Conservation (phyloP, 2,888 invertebrate species). For the Hirtodrosophila alboralis region DNA sequence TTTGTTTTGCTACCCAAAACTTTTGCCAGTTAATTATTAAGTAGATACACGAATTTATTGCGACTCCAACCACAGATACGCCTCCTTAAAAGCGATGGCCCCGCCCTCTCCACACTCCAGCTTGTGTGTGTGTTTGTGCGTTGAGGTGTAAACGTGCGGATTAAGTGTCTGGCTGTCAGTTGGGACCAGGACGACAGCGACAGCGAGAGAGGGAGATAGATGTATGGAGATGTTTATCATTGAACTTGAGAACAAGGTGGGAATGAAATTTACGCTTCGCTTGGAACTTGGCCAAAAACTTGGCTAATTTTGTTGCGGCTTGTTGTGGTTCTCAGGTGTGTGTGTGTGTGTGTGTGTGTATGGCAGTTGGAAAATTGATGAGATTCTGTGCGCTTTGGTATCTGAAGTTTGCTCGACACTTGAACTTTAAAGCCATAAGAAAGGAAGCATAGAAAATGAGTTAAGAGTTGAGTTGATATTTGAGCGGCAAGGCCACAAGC, state of each 20-base stretch:
- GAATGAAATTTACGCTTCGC: conserved; percentile 63
- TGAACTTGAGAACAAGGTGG: conserved; percentile 27
- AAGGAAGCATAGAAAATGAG: conserved; percentile 13
- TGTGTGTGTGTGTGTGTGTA: no score
- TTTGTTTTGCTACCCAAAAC: conserved; percentile 45
- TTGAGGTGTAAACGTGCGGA: conserved; percentile 80
- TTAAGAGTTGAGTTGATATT: conserved; percentile 15
- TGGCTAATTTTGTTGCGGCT: conserved; percentile 65
- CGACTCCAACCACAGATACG: conserved; percentile 36
- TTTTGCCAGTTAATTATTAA: conserved; percentile 77
- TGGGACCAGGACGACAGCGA: conserved; percentile 4
- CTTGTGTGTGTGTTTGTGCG: conserved; percentile 60
- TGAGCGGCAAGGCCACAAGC: conserved; percentile 18
- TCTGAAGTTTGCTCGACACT: conserved; percentile 40
- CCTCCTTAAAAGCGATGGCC: conserved; percentile 20
- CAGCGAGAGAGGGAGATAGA: not conserved
- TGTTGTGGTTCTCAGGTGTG: conserved; percentile 54
- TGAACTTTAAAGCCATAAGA: conserved; percentile 59
- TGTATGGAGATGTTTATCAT: conserved; percentile 56
- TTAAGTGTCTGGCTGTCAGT: conserved; percentile 76
- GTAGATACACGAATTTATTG: conserved; percentile 77
- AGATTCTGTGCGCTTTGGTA: conserved; percentile 56
- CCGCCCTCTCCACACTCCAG: conserved; percentile 1
- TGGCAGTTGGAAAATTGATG: conserved; percentile 76
- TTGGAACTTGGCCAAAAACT: conserved; percentile 55